Evolutionary conservation across 2,888 invertebrate species (phyloP).

Genomic region (Myopa testacea): DNA sequence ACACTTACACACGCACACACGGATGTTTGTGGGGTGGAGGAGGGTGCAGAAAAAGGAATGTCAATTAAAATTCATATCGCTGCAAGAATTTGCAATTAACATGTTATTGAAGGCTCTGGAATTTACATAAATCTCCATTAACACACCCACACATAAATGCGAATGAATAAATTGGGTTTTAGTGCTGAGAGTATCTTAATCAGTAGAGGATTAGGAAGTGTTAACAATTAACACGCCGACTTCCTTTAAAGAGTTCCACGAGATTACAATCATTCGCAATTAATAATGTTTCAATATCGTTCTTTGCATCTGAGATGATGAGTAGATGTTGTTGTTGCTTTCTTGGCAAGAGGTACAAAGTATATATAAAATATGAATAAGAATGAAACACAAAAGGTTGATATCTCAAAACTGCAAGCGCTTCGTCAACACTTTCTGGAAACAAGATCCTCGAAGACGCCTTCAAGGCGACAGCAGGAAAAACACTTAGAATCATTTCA

Average conservation of each 20-base stretch:
- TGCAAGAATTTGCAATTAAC: conserved; percentile 48
- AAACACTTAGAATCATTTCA: conserved; percentile 44
- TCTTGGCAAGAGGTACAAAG: no score
- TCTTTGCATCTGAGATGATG: not conserved
- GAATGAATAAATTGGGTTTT: not conserved
- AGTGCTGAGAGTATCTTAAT: not conserved
- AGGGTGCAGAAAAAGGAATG: conserved; percentile 41
- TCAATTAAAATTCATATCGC: conserved; percentile 48
- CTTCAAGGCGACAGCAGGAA: conserved; percentile 42
- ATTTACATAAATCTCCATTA: conserved; percentile 28
- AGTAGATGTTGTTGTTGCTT: not conserved
- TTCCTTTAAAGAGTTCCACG: no score
- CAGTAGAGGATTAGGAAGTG: no score
- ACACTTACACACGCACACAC: not conserved
- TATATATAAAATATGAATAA: no score
- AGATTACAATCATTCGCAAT: no score
- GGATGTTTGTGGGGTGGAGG: not conserved
- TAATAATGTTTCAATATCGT: not conserved
- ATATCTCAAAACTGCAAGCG: no score
- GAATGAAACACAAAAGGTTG: no score
- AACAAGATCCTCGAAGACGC: not conserved
- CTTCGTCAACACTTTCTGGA: not conserved
- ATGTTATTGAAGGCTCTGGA: conserved; percentile 41
- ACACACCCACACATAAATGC: not conserved
- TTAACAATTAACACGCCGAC: no score